Evolutionary conservation across 2,797 vertebrate genomes (phyloP), one percentile per base, ranked within the genome.

Genomic region (Trachops cirrhosus): DNA sequence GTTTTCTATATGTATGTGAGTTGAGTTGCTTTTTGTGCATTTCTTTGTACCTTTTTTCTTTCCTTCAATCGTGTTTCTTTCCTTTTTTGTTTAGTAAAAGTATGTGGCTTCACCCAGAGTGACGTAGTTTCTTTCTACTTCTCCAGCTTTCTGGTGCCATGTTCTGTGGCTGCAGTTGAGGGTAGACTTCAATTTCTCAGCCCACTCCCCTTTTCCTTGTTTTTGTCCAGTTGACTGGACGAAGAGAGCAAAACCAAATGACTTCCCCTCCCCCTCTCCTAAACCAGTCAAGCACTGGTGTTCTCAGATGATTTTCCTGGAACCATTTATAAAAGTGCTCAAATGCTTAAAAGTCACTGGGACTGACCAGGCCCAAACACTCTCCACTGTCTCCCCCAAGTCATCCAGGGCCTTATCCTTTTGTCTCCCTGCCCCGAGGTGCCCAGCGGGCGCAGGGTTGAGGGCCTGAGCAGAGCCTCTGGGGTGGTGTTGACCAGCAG

Each of bases 401-500:
- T n/a, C 91, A 68, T 29, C 22, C 32, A 2, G 26, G 77, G 29
- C 84, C 67, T 10, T 34, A 32, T 32, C 39, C 92, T 77, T 71
- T 44, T 19, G 46, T 59, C 54, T 59, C 24, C 18, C 54, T 52
- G 67, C 37, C 39, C 41, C 0, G 75, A 54, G 54, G 96, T 97
- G 97, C 97, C 97, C 95, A 80, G 96, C 91, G 97, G 98, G 96
- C 89, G 82, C 96, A 93, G 97, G 96, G 97, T 96, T 92, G 96
- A 6, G 97, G 97, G 97, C 94, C 98, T 77, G 96, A 94, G 96
- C 67, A 96, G 98, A 98, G 98, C 97, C 98, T 98, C 98, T 97
- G 97, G 32, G 50, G 50, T 92, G 41, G 62, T 74, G 97, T 39
- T 41, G 93, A 67, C 39, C 87, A 26, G 92, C 52, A 97, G 98